Base-by-base conservation (phyloP, 2,113 vertebrate species). In the Poeciliopsis prolifica region DNA sequence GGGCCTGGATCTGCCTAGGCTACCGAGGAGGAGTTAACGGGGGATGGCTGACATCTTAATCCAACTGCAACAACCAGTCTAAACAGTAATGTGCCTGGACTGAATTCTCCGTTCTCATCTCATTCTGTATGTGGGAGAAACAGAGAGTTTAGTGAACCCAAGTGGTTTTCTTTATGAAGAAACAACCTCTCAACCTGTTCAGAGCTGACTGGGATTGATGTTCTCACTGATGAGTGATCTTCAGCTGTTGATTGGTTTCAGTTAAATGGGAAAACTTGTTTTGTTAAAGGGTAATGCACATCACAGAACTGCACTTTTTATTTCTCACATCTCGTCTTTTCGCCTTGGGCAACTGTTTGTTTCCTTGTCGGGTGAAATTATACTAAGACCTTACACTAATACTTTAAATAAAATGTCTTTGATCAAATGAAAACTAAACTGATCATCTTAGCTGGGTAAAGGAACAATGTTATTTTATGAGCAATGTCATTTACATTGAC, bases 21-120 rank as follows among this genome's bases (percentile, higher is more conserved):
- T 70, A 84, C 72, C 35, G 63, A 84, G 85, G 74, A 88, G 86
- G 86, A 78, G 87, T 91, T 92, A 91, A 90, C 86, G 44, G 83
- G 75, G 80, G 83, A 90, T 92, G 63, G 74, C 83, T 91, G 87
- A 91, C 81, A 68, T 87, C 86, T 91, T 93, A 93, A 95, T 93
- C 92, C 93, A 95, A 93, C 89, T 75, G 92, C 81, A 90, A 93
- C 91, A 93, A 82, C 90, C 58, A 17, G 31, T 72, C 72, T 86
- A 72, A 83, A 89, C 54, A 72, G 84, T 88, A 85, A 87, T 78
- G 81, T 79, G 75, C 81, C 82, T 76, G 84, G 79, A 85, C 60
- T 10, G 48, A 37, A 14, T 61, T 62, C 74, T 65, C 72, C 68
- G 76, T 63, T 35, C 42, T 30, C 72, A 73, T 86, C 83, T 83